Base-by-base conservation (phyloP, 2,113 vertebrate genomes). In the Planiliza haematocheilus region DNA sequence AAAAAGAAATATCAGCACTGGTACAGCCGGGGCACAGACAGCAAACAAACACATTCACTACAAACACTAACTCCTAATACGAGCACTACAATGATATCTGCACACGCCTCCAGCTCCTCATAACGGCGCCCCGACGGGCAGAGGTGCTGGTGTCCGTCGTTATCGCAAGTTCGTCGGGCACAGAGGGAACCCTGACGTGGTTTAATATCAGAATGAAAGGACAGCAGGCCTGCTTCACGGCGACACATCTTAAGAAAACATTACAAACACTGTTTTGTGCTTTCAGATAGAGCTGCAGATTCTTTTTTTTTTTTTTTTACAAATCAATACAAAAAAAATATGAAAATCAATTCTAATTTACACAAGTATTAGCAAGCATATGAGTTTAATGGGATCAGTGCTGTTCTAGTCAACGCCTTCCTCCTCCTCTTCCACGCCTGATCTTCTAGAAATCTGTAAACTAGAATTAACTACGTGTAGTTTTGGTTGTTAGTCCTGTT, bases 41-140 rank as follows among this genome's bases (percentile, higher is more conserved):
- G 72, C 37, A 84, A 60, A 74, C 37, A 84, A 60, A 68, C 59
- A 79, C 64, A 56, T 53, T 36, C 74, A 68, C 55, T 78, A 81
- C 51, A 68, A 84, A 86, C 56, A 86, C 73, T 53, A 75, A 80
- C 48, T 59, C 70, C 68, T 36, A 63, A 52, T 68, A 75, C 66
- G 16, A 49, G 30, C 43, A 78, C 65, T 57, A 71, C 49, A 55
- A 34, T 37, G 16, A 70, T 67, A 78, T 72, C 38, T 68, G 71
- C 4, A 70, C 72, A 83, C 34, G 18, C 73, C 48, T 45, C 50
- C 58, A 45, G 9, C 0, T 45, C 43, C 53, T 56, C 43, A 48
- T 12, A 42, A 67, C 14, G 65, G 69, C 41, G 52, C 43, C 43
- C 65, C 50, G n/a, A 73, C 59, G 68, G 20, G 62, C 63, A 70